Evolutionary conservation across 2,797 vertebrate species (phyloP).

Genomic region (Euphonia xanthogaster): DNA sequence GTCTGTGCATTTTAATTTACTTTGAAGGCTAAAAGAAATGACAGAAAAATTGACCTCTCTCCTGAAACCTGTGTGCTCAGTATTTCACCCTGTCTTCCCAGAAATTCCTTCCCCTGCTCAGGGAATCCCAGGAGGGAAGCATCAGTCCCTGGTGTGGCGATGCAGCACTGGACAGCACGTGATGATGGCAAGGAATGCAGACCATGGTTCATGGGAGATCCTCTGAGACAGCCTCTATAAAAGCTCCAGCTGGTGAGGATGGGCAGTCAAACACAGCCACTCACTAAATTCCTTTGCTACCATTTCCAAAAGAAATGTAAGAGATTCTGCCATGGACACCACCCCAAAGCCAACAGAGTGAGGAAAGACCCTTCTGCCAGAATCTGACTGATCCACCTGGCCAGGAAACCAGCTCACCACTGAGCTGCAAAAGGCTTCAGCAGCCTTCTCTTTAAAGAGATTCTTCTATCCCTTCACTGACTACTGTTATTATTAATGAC

Average conservation of each 20-base stretch:
- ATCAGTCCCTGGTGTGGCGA: neutral
- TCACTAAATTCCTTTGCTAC: neutral
- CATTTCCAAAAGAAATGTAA: neutral
- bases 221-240: neutral
- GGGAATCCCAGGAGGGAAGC: neutral
- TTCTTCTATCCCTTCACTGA: neutral
- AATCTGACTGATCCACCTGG: neutral
- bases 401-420: fast-evolving
- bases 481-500: too few species aligned
- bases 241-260: neutral
- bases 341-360: fast-evolving
- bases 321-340: neutral
- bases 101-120: neutral
- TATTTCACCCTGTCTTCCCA: neutral
- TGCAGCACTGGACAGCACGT: fast-evolving
- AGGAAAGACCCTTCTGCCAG: neutral
- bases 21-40: neutral
- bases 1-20: neutral
- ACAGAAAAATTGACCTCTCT: neutral
- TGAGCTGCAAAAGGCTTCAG: neutral
- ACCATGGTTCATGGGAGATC: neutral
- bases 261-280: neutral
- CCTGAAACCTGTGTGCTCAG: neutral
- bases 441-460: neutral
- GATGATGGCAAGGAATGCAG: neutral